Evolutionary conservation across 2,113 vertebrate genomes (phyloP).

Genomic region (Hucho hucho): DNA sequence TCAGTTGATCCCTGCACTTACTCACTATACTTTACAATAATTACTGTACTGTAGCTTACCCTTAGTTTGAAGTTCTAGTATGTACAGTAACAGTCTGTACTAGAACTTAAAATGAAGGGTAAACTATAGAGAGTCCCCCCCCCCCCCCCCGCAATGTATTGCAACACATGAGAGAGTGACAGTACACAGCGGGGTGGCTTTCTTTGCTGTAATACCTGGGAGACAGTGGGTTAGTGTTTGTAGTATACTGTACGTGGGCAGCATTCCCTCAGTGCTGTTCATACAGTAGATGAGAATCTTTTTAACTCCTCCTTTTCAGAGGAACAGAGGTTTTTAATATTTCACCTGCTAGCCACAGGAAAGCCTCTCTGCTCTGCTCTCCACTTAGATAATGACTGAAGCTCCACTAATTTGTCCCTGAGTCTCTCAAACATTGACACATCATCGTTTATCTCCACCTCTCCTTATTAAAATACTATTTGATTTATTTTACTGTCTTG

Average conservation of each 20-base stretch:
- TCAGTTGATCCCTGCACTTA: too few species aligned
- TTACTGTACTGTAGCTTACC: too few species aligned
- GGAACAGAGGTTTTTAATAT: not conserved
- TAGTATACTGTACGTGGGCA: not conserved
- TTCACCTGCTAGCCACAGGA: not conserved
- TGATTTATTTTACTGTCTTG: too few species aligned
- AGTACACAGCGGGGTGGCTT: not conserved
- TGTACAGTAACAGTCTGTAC: too few species aligned
- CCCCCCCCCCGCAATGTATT: not conserved
- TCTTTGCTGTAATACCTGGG: not conserved
- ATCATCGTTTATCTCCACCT: not conserved
- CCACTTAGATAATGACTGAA: not conserved
- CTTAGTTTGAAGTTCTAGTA: too few species aligned
- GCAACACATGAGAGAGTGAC: not conserved
- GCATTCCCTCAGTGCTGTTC: not conserved
- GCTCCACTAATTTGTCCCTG: not conserved
- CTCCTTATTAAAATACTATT: too few species aligned
- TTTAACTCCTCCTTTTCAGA: not conserved
- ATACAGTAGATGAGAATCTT: not conserved
- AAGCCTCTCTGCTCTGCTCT: not conserved
- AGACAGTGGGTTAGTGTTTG: not conserved
- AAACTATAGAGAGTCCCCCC: not conserved
- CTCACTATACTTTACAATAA: too few species aligned
- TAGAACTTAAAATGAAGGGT: not conserved
- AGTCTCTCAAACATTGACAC: not conserved